Evolutionary conservation across 2,797 vertebrate genomes (phyloP), one percentile per base, ranked within the genome.

Genomic region (Fistularia tabacaria): DNA sequence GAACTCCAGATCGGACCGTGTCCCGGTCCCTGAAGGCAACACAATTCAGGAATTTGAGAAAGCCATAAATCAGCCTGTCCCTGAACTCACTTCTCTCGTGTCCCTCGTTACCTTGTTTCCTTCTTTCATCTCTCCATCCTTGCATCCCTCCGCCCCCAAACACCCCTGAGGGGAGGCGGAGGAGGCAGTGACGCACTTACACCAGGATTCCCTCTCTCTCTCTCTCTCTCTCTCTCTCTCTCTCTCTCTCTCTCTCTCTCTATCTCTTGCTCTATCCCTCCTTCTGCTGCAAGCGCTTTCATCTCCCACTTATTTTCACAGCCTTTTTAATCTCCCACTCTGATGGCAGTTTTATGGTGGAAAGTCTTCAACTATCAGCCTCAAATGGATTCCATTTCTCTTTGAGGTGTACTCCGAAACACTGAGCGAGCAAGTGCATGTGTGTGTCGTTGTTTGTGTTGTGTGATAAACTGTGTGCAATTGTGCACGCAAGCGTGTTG

Each of bases 21-120:
- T 53, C 59, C 44, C 38, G 8, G 13, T 85, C 85, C 81, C 85
- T 3, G 39, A 83, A 80, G 86, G 74, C 14, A 49, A 55, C 82
- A 71, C 49, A 64, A 76, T 57, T 85, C 79, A 41, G 72, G 80
- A 87, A 86, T 72, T 25, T 25, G 25, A 85, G 82, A 85, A 82
- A 75, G 74, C 84, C 85, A 86, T 87, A 87, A 89, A 89, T 87
- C 86, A 88, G 77, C 76, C 63, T 46, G 77, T 87, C 83, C 82
- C 79, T 76, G 70, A 78, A 83, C 74, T 76, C 45, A 43, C 57
- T 71, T 43, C 50, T 57, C 66, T 64, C 57, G 66, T 66, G 62
- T 74, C 69, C 51, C 66, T 62, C 46, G 1, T 56, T 73, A 74
- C 66, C 54, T 46, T 36, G 1, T 67, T 76, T 54, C 38, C 47